phyloP scores from a whole-genome alignment of 2,797 vertebrate species.

The Sardinella longiceps region DNA sequence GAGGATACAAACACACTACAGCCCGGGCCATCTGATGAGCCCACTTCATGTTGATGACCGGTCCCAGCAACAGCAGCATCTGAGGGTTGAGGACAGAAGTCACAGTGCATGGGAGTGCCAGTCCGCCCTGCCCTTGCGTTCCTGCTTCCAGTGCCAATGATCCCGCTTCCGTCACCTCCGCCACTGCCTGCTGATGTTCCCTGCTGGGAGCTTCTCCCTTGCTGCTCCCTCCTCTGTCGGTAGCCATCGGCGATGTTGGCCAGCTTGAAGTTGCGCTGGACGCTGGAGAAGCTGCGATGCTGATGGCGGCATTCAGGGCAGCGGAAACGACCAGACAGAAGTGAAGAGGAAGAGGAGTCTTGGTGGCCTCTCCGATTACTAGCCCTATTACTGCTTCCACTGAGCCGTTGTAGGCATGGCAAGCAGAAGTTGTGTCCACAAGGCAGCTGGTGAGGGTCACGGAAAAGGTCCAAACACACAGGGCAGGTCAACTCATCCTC shows the following conservation, averaged over 20 bases:
- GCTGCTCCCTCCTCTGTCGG: constrained; percentile 47
- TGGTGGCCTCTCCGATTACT: background rate
- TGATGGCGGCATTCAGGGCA: constrained; percentile 75
- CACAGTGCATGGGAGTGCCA: constrained; percentile 32
- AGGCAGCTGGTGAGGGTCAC: constrained; percentile 70
- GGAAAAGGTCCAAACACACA: constrained; percentile 74
- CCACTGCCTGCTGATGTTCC: background rate
- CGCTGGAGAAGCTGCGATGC: constrained; percentile 52
- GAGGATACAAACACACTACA: background rate
- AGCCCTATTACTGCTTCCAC: constrained; percentile 13
- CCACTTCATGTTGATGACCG: background rate
- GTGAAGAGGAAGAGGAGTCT: background rate
- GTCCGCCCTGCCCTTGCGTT: background rate
- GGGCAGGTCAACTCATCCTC: constrained; percentile 78
- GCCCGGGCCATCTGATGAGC: background rate
- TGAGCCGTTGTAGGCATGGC: constrained; percentile 65
- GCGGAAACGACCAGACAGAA: constrained; percentile 60
- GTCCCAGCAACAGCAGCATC: constrained; percentile 13
- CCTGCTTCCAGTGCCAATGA: background rate
- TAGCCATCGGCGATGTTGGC: constrained; percentile 74
- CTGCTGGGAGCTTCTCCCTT: background rate
- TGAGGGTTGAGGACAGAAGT: constrained; percentile 30
- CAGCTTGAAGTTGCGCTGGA: constrained; percentile 76
- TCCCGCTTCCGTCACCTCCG: background rate
- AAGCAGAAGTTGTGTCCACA: constrained; percentile 79